A percentile compares a stretch with the other conserved stretches of the same genome.
These are phyloP conservation scores for Polyploca ridens DNA, from an alignment of 2,888 invertebrate species.

Conservation along the genomic window DNA sequence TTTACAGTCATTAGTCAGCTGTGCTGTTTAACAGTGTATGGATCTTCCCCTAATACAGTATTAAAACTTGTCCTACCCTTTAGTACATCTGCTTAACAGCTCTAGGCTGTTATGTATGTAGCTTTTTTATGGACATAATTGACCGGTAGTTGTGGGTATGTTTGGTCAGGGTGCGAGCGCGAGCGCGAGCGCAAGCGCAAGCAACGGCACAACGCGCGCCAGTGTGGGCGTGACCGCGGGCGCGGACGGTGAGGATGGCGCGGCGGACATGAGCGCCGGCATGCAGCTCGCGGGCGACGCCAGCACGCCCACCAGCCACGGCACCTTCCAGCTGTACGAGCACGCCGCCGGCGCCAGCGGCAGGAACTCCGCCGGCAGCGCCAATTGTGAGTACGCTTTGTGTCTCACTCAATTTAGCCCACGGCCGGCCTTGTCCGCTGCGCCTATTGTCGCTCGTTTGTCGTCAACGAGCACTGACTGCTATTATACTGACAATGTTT, in stretches of 20 bases:
- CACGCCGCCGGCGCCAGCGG: constrained; percentile 58
- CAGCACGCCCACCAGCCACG: constrained; percentile 72
- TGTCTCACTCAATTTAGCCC: neutral
- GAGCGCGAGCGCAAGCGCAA: constrained; percentile 22
- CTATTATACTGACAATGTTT: constrained; percentile 28
- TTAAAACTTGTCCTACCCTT: no score
- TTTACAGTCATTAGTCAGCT: no score
- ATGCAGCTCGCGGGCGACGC: constrained; percentile 53
- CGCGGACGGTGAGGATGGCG: constrained; percentile 62
- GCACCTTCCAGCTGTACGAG: constrained; percentile 76
- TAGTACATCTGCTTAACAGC: no score
- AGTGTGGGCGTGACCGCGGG: constrained; percentile 50
- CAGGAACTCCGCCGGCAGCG: constrained; percentile 58
- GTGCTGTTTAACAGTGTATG: no score
- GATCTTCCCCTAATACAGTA: no score
- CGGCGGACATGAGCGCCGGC: constrained; percentile 71
- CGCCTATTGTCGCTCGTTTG: neutral
- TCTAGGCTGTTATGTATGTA: no score
- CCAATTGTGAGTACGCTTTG: constrained; percentile 60
- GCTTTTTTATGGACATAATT: no score
- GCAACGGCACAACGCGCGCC: constrained; percentile 14
- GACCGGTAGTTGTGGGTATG: no score
- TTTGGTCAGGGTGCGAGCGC: no score
- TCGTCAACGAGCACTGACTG: neutral
- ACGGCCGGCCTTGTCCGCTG: neutral